A percentile compares a stretch with the other conserved stretches of the same genome.
Conservation (phyloP, 92 coral and sea anemone species). For the Palythoa heliodiscus region DNA sequence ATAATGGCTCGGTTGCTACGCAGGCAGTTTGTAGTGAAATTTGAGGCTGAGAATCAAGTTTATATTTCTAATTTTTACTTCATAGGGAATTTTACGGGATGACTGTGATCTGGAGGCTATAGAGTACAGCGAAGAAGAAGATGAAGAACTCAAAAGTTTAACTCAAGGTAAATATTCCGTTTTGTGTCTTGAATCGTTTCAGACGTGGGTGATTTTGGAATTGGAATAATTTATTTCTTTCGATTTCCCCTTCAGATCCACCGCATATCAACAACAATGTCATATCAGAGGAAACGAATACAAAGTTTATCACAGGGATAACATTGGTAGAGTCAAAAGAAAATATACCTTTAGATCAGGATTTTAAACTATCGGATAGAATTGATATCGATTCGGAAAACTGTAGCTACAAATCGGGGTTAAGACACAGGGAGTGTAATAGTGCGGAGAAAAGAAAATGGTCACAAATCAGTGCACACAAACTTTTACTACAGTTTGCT, state of each 20-base stretch:
- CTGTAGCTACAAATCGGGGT: conserved; percentile 29
- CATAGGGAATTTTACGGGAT: conserved; percentile 67
- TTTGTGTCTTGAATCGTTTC: conserved; percentile 1
- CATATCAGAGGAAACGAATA: conserved; percentile 29
- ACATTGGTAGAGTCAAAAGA: conserved; percentile 42
- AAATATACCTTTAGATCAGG: conserved; percentile 38
- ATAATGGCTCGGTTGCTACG: conserved; percentile 27
- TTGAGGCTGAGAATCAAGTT: conserved; percentile 9
- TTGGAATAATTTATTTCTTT: conserved; percentile 40
- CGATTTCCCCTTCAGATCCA: conserved; percentile 36
- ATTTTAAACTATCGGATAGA: conserved; percentile 41
- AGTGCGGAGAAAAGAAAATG: conserved; percentile 96
- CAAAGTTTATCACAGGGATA: conserved; percentile 33
- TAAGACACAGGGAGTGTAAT: conserved; percentile 43
- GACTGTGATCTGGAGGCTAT: conserved; percentile 60
- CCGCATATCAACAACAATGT: conserved; percentile 35
- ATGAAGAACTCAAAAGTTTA: conserved; percentile 76
- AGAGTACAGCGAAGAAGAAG: conserved; percentile 70
- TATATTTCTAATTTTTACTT: conserved; percentile 22
- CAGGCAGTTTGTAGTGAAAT: conserved; percentile 30
- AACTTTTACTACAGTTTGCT: conserved; percentile 67
- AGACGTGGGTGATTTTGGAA: conserved; percentile 15
- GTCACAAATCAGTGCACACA: conserved; percentile 86
- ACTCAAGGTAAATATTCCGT: conserved; percentile 56
- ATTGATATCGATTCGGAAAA: conserved; percentile 54